Percentiles rank a stretch among this genome's conserved stretches.
These are phyloP conservation scores for Sebastes minor DNA, from an alignment of 2,797 vertebrate genomes.

Conservation along the genomic window DNA sequence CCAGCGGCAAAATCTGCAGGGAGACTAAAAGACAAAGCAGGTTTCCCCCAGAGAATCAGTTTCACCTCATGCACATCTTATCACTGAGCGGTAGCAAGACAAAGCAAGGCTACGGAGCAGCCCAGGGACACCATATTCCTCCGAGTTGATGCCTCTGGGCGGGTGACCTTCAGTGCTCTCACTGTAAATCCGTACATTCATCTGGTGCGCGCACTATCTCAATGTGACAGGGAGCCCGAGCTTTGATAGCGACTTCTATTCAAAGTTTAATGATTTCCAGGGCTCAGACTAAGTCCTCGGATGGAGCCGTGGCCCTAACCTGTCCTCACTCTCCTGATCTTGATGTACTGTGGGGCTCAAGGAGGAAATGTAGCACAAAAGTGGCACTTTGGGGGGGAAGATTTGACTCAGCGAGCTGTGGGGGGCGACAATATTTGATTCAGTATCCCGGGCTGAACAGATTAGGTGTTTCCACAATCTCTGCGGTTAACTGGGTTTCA, in stretches of 20 bases:
- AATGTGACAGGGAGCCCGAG: slow-evolving; percentile 23
- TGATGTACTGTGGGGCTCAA: slow-evolving; percentile 23
- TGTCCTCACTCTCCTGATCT: slow-evolving; percentile 24
- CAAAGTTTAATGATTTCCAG: slow-evolving; percentile 51
- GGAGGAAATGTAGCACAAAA: slow-evolving; percentile 44
- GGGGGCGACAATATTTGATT: slow-evolving; percentile 27
- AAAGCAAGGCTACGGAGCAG: slow-evolving; percentile 1
- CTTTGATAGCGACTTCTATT: slow-evolving; percentile 47
- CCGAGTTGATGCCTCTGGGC: neutral
- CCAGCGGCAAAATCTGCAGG: slow-evolving; percentile 5
- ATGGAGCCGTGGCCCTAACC: slow-evolving; percentile 16
- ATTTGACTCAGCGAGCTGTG: slow-evolving; percentile 21
- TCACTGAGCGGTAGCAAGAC: slow-evolving; percentile 13
- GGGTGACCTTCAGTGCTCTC: slow-evolving; percentile 45
- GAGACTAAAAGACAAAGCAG: neutral
- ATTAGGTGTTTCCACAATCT: slow-evolving; percentile 34
- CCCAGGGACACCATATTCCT: neutral
- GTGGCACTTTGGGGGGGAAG: slow-evolving; percentile 6
- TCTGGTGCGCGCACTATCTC: slow-evolving; percentile 25
- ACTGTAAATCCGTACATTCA: slow-evolving; percentile 53
- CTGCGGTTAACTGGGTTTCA: slow-evolving; percentile 25
- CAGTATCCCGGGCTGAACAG: slow-evolving; percentile 20
- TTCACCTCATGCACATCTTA: slow-evolving; percentile 12
- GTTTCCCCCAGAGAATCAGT: neutral
- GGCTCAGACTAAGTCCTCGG: slow-evolving; percentile 34